phyloP scores from a whole-genome alignment of 2,888 invertebrate species.

The Drosophila quinaria region DNA sequence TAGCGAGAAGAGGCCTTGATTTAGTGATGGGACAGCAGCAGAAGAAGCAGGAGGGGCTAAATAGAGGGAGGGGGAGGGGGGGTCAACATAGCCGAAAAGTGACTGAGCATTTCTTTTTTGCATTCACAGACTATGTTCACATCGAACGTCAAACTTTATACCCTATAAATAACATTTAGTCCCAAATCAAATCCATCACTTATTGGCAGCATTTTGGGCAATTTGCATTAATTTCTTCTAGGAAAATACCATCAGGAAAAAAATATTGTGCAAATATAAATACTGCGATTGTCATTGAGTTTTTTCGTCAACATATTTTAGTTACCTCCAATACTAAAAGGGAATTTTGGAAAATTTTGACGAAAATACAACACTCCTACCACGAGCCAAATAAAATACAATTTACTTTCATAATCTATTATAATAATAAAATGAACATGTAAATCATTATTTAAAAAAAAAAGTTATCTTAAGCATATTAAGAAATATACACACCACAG shows the following conservation, averaged over 20 bases:
- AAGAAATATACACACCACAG: too few species aligned
- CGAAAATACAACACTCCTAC: too few species aligned
- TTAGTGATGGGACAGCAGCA: slow-evolving; percentile 2
- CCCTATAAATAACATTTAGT: neutral
- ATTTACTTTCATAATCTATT: too few species aligned
- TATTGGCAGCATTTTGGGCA: neutral
- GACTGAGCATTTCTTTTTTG: slow-evolving; percentile 28
- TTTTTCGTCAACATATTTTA: too few species aligned
- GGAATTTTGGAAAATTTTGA: too few species aligned
- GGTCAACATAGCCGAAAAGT: slow-evolving; percentile 1
- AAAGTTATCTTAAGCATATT: too few species aligned
- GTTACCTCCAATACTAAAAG: too few species aligned
- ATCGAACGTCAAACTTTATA: neutral
- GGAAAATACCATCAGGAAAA: neutral
- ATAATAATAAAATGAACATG: too few species aligned
- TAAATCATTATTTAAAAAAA: too few species aligned
- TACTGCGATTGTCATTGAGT: too few species aligned
- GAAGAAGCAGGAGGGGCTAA: neutral
- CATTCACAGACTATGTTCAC: neutral
- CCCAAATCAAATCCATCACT: slow-evolving; percentile 10
- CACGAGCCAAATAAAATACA: too few species aligned
- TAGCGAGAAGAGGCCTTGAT: slow-evolving; percentile 21
- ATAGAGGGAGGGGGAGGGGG: neutral
- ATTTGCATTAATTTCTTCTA: neutral
- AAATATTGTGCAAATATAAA: neutral